Conservation (phyloP, 2,113 vertebrate species). For the Chaetodon trifascialis region DNA sequence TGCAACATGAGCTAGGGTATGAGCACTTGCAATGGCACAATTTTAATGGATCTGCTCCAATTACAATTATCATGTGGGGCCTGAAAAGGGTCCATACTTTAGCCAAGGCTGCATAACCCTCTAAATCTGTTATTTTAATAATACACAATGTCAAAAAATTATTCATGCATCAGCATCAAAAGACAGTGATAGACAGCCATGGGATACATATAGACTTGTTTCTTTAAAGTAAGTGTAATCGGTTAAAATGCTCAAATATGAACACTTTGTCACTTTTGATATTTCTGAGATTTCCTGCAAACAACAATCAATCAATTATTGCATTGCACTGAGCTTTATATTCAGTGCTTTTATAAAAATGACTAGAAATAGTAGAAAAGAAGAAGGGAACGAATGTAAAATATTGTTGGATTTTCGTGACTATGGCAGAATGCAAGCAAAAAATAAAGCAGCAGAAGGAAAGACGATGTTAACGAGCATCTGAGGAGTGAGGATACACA, state of each 20-base stretch:
- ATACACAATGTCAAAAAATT: conserved; percentile 5
- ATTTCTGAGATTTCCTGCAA: neutral
- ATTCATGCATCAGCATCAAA: neutral
- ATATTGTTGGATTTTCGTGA: neutral
- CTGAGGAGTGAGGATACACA: conserved; percentile 19
- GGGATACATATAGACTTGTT: neutral
- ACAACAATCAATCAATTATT: neutral
- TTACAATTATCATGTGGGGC: neutral
- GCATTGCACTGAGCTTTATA: too few relatives aligned
- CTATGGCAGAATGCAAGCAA: neutral
- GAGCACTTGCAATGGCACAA: too few relatives aligned
- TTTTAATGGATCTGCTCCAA: neutral
- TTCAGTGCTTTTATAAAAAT: neutral
- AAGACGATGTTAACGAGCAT: neutral
- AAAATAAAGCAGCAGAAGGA: neutral
- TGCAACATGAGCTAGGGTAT: neutral
- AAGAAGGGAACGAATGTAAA: neutral
- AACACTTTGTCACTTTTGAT: neutral
- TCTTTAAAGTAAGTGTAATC: neutral
- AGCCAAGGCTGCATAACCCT: neutral
- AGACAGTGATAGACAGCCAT: neutral
- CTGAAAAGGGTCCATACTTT: neutral
- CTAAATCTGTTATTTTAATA: conserved; percentile 4
- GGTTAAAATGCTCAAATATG: neutral
- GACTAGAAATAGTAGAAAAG: too few relatives aligned